These are phyloP conservation scores for Pterocles burchelli DNA, from an alignment of 2,113 vertebrate genomes.

Conservation along the genomic window DNA sequence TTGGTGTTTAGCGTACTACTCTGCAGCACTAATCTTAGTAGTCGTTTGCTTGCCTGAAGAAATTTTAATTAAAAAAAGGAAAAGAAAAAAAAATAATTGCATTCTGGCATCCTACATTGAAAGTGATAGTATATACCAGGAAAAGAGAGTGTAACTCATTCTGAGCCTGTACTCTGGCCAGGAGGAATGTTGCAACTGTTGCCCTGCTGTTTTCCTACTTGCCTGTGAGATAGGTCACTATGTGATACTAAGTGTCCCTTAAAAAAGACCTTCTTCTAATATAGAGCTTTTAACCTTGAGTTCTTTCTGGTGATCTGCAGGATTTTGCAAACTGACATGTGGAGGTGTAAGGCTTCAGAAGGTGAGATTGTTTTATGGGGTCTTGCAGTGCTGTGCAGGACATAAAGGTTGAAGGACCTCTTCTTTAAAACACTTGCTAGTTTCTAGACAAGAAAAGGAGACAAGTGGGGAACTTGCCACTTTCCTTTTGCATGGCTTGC, in stretches of 20 bases:
- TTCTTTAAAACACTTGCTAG: not conserved
- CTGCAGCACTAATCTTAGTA: not conserved
- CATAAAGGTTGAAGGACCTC: not conserved
- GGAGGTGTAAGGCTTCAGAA: not conserved
- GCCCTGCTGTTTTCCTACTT: not conserved
- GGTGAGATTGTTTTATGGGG: not conserved
- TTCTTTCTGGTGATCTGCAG: not conserved
- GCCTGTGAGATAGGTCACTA: not conserved
- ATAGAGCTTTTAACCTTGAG: not conserved
- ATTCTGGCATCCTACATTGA: not conserved
- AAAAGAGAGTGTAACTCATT: not conserved
- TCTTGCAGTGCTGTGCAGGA: not conserved
- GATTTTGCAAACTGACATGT: not conserved
- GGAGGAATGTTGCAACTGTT: not conserved
- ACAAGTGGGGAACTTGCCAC: not conserved
- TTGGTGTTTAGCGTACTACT: not conserved
- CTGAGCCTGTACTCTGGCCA: not conserved
- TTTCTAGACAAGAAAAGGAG: not conserved
- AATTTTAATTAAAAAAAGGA: not conserved
- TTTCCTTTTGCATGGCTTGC: not conserved
- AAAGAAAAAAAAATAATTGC: not conserved
- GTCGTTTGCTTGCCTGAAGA: not conserved
- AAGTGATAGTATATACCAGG: not conserved
- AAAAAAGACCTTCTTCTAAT: not conserved
- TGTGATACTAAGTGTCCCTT: not conserved